These are phyloP conservation scores for Sphaeramia orbicularis DNA, from an alignment of 2,797 vertebrate species.

Conservation along the genomic window DNA sequence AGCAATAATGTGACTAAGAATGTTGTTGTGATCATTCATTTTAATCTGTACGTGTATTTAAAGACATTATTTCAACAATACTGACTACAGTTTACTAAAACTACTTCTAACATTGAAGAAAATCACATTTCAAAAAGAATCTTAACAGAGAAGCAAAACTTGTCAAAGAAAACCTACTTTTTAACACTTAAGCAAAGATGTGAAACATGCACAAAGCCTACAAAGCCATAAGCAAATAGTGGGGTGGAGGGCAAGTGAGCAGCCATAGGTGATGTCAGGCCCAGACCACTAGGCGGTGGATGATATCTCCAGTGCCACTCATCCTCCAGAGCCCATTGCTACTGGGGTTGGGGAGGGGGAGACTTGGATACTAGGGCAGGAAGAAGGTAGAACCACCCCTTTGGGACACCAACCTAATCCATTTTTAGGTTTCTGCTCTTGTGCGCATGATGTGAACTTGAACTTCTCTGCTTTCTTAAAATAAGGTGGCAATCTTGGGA, in stretches of 20 bases:
- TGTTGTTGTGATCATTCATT: neutral
- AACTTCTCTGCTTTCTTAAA: slow-evolving; percentile 85
- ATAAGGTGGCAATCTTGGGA: slow-evolving; percentile 86
- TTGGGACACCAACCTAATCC: slow-evolving; percentile 73
- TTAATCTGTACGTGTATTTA: neutral
- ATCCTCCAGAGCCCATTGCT: slow-evolving; percentile 69
- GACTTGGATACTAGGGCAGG: slow-evolving; percentile 63
- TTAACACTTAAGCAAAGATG: slow-evolving; percentile 61
- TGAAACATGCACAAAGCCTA: slow-evolving; percentile 83
- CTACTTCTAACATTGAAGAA: slow-evolving; percentile 4
- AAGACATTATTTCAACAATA: neutral
- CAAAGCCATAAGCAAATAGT: slow-evolving; percentile 74
- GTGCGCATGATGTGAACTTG: slow-evolving; percentile 81
- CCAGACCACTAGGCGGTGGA: slow-evolving; percentile 60
- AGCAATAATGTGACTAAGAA: neutral
- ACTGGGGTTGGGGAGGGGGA: slow-evolving; percentile 18
- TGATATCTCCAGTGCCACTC: slow-evolving; percentile 83
- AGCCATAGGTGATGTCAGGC: slow-evolving; percentile 68
- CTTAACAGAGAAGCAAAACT: slow-evolving; percentile 42
- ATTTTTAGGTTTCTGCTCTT: slow-evolving; percentile 83
- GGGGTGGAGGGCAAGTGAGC: slow-evolving; percentile 65
- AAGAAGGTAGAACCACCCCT: slow-evolving; percentile 59
- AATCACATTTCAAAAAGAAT: slow-evolving; percentile 47
- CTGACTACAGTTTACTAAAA: slow-evolving; percentile 9
- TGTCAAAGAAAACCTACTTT: slow-evolving; percentile 64